Evolutionary conservation across 2,113 vertebrate genomes (phyloP).

Genomic region (Vanacampus margaritifer): DNA sequence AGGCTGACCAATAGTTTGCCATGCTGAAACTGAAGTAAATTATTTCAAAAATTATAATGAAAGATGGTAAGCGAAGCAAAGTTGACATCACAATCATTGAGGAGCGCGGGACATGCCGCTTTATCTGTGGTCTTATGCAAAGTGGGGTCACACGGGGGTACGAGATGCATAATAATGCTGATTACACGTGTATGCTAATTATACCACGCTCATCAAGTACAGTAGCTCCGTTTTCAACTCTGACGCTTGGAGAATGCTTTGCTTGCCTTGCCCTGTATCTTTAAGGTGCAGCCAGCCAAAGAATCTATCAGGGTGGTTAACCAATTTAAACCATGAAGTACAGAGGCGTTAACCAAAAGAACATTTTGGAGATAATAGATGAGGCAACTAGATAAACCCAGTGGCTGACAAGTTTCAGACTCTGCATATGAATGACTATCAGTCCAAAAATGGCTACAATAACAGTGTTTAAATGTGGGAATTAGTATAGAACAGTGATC

Average conservation of each 20-base stretch:
- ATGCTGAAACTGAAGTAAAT: constrained; percentile 42
- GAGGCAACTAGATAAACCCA: constrained; percentile 40
- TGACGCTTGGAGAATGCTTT: constrained; percentile 66
- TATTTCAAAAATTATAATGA: constrained; percentile 50
- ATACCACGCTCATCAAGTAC: constrained; percentile 81
- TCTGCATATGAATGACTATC: too few species aligned
- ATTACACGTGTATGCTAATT: constrained; percentile 85
- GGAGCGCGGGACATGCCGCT: constrained; percentile 70
- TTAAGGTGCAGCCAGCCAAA: constrained; percentile 62
- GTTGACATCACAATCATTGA: constrained; percentile 66
- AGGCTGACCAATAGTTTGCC: constrained; percentile 30
- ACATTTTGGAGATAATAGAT: constrained; percentile 49
- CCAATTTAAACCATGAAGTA: constrained; percentile 55
- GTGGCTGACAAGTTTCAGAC: constrained; percentile 8
- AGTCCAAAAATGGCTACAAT: too few species aligned
- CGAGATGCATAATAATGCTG: constrained; percentile 79
- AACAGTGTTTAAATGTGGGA: too few species aligned
- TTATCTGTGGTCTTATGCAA: constrained; percentile 76
- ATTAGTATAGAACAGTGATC: too few species aligned
- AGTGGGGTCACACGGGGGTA: constrained; percentile 75
- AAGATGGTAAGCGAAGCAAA: constrained; percentile 62
- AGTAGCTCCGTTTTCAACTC: constrained; percentile 73
- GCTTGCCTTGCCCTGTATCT: constrained; percentile 44
- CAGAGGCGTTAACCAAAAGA: constrained; percentile 58
- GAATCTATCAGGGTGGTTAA: constrained; percentile 56